Conservation (phyloP, 2,888 invertebrate species). For the Nebria salina region DNA sequence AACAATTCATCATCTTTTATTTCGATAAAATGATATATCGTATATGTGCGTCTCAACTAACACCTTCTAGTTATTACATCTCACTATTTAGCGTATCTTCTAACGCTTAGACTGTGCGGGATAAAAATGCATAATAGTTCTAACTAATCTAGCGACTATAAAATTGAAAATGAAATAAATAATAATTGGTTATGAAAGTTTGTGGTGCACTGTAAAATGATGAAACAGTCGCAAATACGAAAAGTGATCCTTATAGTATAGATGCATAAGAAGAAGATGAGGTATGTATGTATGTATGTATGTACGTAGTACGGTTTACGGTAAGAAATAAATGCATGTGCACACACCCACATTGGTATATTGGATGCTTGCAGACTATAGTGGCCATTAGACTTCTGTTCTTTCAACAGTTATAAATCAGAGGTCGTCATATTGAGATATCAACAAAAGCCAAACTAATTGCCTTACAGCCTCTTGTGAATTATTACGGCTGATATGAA, state of each 20-base stretch:
- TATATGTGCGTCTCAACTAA: neutral
- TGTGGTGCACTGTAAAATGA: conserved; percentile 14
- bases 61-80: no score
- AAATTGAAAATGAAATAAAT: no score
- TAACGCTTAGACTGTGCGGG: no score
- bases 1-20: no score
- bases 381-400: conserved; percentile 44
- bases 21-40: neutral
- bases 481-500: conserved; percentile 47
- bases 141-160: no score
- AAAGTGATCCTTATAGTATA: neutral
- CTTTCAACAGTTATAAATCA: conserved; percentile 45
- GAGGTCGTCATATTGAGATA: conserved; percentile 37
- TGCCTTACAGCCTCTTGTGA: conserved; percentile 39
- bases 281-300: neutral
- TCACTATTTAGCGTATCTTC: no score
- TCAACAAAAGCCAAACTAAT: conserved; percentile 42
- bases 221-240: conserved; percentile 26
- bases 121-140: no score
- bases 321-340: neutral
- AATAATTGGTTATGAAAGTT: conserved; percentile 16
- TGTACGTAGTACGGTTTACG: neutral
- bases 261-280: no score
- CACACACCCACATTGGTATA: conserved; percentile 22
- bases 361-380: neutral